Percentiles rank a stretch among this genome's conserved stretches.
Evolutionary conservation across 2,113 vertebrate species (phyloP).

Genomic region (Pyxicephalus adspersus): DNA sequence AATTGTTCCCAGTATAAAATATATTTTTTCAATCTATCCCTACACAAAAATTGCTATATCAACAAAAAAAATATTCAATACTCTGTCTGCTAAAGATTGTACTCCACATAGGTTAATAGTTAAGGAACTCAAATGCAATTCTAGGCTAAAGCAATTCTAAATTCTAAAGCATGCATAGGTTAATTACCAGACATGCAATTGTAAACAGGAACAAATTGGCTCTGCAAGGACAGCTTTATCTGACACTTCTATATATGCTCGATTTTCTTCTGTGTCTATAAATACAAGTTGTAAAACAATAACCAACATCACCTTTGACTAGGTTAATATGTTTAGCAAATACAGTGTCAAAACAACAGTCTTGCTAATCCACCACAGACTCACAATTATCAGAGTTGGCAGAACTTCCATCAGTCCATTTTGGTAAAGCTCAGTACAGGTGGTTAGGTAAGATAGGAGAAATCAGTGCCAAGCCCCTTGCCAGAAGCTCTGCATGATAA

Average conservation of each 20-base stretch:
- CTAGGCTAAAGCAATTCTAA: constrained; percentile 63
- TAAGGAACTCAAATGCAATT: constrained; percentile 61
- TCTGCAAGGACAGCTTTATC: constrained; percentile 63
- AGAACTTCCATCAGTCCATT: constrained; percentile 24
- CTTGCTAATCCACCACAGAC: constrained; percentile 14
- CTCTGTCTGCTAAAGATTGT: constrained; percentile 64
- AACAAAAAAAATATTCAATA: no score
- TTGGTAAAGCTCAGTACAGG: constrained; percentile 3
- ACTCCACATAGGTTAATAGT: constrained; percentile 11
- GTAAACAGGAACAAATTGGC: constrained; percentile 63
- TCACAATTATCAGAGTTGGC: background rate
- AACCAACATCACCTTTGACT: constrained; percentile 66
- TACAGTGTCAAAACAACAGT: constrained; percentile 48
- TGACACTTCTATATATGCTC: constrained; percentile 66
- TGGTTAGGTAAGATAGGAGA: constrained; percentile 45
- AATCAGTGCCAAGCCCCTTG: constrained; percentile 40
- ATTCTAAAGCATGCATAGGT: constrained; percentile 64
- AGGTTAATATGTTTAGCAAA: constrained; percentile 59
- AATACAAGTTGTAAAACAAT: constrained; percentile 59
- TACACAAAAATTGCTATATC: constrained; percentile 19
- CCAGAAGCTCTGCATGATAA: constrained; percentile 33
- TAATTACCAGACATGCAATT: constrained; percentile 71
- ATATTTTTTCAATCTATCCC: background rate
- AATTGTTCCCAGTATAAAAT: no score
- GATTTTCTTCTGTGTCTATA: constrained; percentile 13